Base-by-base conservation (phyloP, 2,888 invertebrate species). In the Ischnura elegans region DNA sequence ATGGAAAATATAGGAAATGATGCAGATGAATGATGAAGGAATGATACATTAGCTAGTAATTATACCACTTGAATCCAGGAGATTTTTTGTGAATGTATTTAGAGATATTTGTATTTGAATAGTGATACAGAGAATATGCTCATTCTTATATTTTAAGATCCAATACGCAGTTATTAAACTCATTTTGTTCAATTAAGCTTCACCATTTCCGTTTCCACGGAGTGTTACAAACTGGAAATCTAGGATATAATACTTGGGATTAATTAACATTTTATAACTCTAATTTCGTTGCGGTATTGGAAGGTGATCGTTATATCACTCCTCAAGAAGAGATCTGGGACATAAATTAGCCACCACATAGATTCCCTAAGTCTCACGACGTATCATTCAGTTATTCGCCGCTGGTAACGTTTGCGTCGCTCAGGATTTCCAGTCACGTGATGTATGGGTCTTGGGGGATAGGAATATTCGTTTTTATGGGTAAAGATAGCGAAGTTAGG, bases 361-460 rank as follows among this genome's bases (percentile, higher is more conserved):
- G 76, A 76, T 76, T 42, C 51, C 55, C 36, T 19, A 3, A 51
- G 42, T 61, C n/a, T 66, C 61, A n/a, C 61, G 61, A 61, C 43
- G n/a, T 21, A 61, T 55, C 61, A 2, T 61, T 90, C 61, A 90
- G 55, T 90, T 90, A 61, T 90, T 90, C 90, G 90, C 19, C 51
- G n/a, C 19, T 55, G 36, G 61, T 43, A 66, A 66, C 90, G 61
- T 25, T 90, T 61, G 90, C 61, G 66, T 90, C 90, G 61, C 90
- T 90, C 90, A 61, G 61, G 45, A 90, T 90, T 87, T 90, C 90
- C 66, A 61, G 90, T 90, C 90, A 90, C 90, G 90, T 90, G 90
- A 90, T 42, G n/a, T 90, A 90, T 90, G 90, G 43, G 90, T 61
- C 90, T 61, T 55, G 51, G 25, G 61, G 25, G 55, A 90, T 90